Base-by-base conservation (phyloP, 2,888 invertebrate species). In the Oxyteleia sp. region DNA sequence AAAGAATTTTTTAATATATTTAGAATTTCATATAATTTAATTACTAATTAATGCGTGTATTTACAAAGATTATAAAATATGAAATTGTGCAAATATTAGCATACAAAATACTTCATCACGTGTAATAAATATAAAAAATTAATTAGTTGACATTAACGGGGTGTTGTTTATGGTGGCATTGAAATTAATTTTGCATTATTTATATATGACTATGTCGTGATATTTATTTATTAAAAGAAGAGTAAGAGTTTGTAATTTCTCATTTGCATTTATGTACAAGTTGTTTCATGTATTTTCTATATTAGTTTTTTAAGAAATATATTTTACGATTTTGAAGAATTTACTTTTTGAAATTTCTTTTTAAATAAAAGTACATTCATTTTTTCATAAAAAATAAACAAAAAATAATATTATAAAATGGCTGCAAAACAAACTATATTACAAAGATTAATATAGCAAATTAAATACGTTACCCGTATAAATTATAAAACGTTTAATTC, bases 401-500 rank as follows among this genome's bases (percentile, higher is more conserved):
- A 26, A 26, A 26, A 26, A 26, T 26, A 26, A 26, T 26, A 26
- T 26, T 26, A 26, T 26, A 26, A 26, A 26, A 26, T 26, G n/a
- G n/a, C n/a, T 26, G 5, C 26, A 26, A 5, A 26, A 26, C 5
- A 4, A n/a, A n/a, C 38, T 13, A 13, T 23, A 20, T 23, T 20
- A 23, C 23, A 20, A 47, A 23, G 5, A 18, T 23, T 45, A 18
- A 47, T 47, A 11, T 18, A 16, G 18, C n/a, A 45, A 18, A 47
- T 20, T 47, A 4, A 45, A 47, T 23, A 38, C n/a, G 1, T n/a
- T 4, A 38, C 11, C 20, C 20, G 47, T 11, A 20, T 20, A 20
- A 47, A 20, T 47, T 20, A 47, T 47, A 3, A 16, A 45, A 45
- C 20, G 29, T 26, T 51, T 49, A n/a, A 35, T 53, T 51, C 53